Base-by-base conservation (phyloP, 2,797 vertebrate species). In the Premnoplex brunnescens region DNA sequence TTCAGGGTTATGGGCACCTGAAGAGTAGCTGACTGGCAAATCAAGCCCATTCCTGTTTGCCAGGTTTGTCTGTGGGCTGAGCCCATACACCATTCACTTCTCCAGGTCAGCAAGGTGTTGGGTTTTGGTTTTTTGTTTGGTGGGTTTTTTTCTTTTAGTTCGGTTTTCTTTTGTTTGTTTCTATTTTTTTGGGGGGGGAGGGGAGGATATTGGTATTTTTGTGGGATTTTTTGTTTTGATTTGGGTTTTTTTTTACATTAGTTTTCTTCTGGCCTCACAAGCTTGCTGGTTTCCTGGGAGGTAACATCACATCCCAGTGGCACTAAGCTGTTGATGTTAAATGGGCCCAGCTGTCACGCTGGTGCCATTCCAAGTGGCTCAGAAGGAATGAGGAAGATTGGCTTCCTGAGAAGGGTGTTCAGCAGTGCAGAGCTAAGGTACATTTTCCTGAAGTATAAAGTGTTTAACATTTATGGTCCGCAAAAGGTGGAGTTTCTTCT, bases 231-330 rank as follows among this genome's bases (percentile, higher is more conserved):
- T 2, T 4, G 27, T 6, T 0, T 10, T 63, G 19, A 19, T 2
- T 8, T 44, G 44, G 20, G 11, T 2, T 18, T 46, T 17, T 49
- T 18, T 36, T 46, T 46, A 1, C 0, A 0, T 34, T 32, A 5
- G 3, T 34, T 46, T 80, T 58, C 7, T 49, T 36, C 8, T 28
- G 51, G 12, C 16, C 44, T 79, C 18, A 7, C 0, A 1, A 79
- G n/a, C 7, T 4, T 63, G 20, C 30, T 52, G 20, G 7, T 43
- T 91, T 28, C 27, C 34, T 27, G 12, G 18, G 48, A 32, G 58
- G 41, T 10, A 12, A n/a, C 4, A 3, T 46, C 37, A 0, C 6
- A 4, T 48, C 30, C 60, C 10, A 30, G 27, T 30, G 46, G 68
- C 11, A 32, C 30, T 2, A 1, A 39, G 13, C 28, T 79, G 12